These are phyloP conservation scores for Zaprionus kolodkinae DNA, from an alignment of 1,140 invertebrate species.

Conservation along the genomic window DNA sequence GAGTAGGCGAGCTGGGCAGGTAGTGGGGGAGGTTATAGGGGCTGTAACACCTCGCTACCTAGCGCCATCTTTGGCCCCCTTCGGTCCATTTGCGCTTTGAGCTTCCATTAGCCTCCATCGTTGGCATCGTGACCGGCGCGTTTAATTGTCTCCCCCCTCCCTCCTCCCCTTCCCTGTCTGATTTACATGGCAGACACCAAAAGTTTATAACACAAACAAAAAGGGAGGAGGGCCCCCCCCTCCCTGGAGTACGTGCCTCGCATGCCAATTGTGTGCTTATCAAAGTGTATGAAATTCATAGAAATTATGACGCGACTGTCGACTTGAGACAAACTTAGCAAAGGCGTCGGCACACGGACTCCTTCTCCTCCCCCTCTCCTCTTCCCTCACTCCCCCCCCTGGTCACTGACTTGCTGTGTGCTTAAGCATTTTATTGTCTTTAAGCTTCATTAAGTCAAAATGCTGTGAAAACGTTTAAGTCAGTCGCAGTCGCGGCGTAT, in stretches of 20 bases:
- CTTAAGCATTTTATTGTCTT: slow-evolving; percentile 81
- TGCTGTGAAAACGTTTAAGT: slow-evolving; percentile 66
- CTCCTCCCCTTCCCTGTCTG: slow-evolving; percentile 36
- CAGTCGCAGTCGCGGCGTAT: slow-evolving; percentile 40
- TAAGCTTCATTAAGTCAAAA: slow-evolving; percentile 83
- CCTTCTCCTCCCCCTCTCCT: background rate
- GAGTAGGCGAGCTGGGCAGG: background rate
- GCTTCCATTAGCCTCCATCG: slow-evolving; percentile 62
- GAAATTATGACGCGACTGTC: slow-evolving; percentile 70
- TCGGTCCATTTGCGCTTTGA: slow-evolving; percentile 33
- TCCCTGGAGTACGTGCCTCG: slow-evolving; percentile 66
- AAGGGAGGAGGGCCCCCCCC: background rate
- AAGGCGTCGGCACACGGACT: too few species aligned
- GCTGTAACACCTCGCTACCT: background rate
- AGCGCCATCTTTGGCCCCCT: background rate
- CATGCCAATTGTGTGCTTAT: slow-evolving; percentile 77
- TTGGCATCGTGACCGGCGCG: slow-evolving; percentile 70
- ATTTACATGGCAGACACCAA: slow-evolving; percentile 70
- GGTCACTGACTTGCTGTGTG: slow-evolving; percentile 52
- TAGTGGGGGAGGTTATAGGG: background rate
- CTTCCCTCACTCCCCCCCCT: background rate
- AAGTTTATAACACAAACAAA: slow-evolving; percentile 68
- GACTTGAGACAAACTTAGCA: slow-evolving; percentile 15
- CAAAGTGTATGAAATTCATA: slow-evolving; percentile 82
- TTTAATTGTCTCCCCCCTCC: slow-evolving; percentile 59